phyloP scores from a whole-genome alignment of 2,797 vertebrate species.

The Calcarius lapponicus region DNA sequence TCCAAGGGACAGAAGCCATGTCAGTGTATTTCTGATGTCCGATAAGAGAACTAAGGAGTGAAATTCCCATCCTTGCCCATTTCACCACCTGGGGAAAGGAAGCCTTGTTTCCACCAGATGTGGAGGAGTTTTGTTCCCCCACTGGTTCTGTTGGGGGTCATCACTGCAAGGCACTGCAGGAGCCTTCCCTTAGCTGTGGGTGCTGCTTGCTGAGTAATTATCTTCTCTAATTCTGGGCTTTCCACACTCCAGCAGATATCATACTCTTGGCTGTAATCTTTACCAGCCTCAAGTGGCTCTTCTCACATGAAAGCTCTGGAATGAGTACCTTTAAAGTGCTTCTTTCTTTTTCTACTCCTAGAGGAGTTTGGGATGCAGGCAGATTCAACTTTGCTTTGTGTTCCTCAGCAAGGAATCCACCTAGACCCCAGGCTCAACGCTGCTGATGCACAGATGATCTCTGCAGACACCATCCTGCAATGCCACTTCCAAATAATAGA shows the following conservation, averaged over 20 bases:
- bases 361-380: neutral
- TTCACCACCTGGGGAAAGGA: neutral
- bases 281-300: neutral
- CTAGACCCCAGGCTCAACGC: neutral
- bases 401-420: neutral
- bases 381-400: neutral
- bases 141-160: neutral
- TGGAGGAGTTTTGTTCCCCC: neutral
- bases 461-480: neutral
- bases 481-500: neutral
- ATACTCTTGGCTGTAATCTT: neutral
- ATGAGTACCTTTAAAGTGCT: neutral
- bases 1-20: neutral
- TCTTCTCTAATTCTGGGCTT: neutral
- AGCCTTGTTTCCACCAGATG: neutral
- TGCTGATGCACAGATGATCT: neutral
- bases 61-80: neutral
- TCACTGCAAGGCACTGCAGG: neutral
- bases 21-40: neutral
- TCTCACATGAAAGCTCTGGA: neutral
- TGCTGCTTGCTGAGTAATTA: neutral
- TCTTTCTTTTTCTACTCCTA: neutral
- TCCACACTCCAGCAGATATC: neutral
- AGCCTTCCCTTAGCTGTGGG: neutral
- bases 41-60: neutral